Base-by-base conservation (phyloP, 2,113 vertebrate species). In the Mirounga angustirostris region DNA sequence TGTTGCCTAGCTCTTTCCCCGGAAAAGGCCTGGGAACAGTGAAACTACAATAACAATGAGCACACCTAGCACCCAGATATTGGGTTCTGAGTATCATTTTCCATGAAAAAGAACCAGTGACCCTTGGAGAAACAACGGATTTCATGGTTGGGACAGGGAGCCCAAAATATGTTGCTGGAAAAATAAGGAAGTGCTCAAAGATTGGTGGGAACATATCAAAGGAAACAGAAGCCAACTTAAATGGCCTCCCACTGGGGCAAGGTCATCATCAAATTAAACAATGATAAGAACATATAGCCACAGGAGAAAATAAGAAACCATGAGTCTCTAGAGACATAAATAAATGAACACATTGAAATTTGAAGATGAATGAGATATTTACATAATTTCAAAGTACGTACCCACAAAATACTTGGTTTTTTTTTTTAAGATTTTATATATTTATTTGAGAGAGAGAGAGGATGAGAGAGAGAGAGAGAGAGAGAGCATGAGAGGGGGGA, bases 251-350 rank as follows among this genome's bases (percentile, higher is more conserved):
- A n/a, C 19, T 14, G 36, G 43, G 65, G 54, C 81, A 67, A 63
- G 74, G 69, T 43, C 18, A 89, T 50, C 74, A 82, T 50, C 74
- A 74, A 52, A 91, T 54, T 91, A 91, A 79, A 83, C 46, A 93
- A 80, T 50, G 33, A 52, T 30, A 58, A 88, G 33, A 86, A 21
- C 52, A 46, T n/a, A 56, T 33, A 30, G 40, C 40, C n/a, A 84
- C 36, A 40, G 73, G 86, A 33, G 54, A 65, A 65, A 87, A 76
- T 2, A 61, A 40, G 54, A 95, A 93, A 50, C 24, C 15, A 54
- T 1, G 40, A 73, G 33, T 58, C 50, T 91, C 54, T 79, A 71
- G 61, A 58, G 61, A 67, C 22, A 59, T 11, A 85, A 78, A 89
- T 78, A 43, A 50, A 40, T 95, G 56, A 56, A 83, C 79, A 33